Conservation (phyloP, 2,797 vertebrate species). For the Enteromius paludinosus region DNA sequence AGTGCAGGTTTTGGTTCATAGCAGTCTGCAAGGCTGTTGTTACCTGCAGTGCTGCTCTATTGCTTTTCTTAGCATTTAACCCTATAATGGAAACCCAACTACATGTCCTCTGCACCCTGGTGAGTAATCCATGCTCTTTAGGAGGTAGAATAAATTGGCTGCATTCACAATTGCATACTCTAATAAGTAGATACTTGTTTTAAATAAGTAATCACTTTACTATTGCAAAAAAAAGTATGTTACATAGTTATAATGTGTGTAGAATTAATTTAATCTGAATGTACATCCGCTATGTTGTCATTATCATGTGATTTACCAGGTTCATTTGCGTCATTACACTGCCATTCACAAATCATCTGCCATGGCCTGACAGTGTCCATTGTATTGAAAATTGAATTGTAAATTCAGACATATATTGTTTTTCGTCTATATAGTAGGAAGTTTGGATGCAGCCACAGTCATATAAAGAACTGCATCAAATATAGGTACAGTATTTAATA, state of each 20-base stretch:
- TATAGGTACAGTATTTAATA: too few relatives aligned
- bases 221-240: neutral
- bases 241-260: neutral
- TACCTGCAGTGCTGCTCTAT: constrained; percentile 10
- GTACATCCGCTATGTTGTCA: neutral
- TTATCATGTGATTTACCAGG: neutral
- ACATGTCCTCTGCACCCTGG: neutral
- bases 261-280: neutral
- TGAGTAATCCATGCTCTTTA: neutral
- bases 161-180: neutral
- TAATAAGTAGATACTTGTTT: neutral
- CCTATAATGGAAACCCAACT: neutral
- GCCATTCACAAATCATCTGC: neutral
- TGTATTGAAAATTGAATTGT: neutral
- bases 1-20: constrained; percentile 34
- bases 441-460: neutral
- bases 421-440: neutral
- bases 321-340: neutral
- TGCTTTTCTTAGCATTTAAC: constrained; percentile 37
- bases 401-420: neutral
- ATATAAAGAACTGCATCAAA: neutral
- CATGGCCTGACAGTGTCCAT: neutral
- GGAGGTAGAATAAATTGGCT: neutral
- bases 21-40: neutral
- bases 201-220: neutral